phyloP scores from a whole-genome alignment of 2,797 vertebrate species.

The Rhabdophis nuchalis region DNA sequence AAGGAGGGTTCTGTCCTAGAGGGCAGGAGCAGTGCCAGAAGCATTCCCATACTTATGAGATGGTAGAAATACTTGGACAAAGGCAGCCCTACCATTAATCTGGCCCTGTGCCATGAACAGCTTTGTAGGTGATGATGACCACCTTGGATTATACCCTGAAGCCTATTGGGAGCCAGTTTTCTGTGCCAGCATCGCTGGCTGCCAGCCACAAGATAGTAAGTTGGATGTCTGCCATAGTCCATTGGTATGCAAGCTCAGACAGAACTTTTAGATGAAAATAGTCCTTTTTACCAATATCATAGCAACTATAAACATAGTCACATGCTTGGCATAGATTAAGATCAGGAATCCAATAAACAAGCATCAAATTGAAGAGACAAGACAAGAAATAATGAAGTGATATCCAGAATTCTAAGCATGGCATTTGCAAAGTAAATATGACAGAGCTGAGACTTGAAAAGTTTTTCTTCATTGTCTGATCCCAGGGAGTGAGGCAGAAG shows the following conservation, averaged over 20 bases:
- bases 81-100: not conserved
- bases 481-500: not conserved
- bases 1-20: not conserved
- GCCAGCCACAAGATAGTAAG: not conserved
- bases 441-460: not conserved
- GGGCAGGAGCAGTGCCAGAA: not conserved
- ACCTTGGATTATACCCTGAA: not conserved
- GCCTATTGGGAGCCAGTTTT: not conserved
- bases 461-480: not conserved
- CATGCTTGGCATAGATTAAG: not conserved
- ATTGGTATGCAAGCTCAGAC: not conserved
- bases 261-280: not conserved
- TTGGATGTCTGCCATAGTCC: not conserved
- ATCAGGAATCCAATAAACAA: not conserved
- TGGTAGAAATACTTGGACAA: not conserved
- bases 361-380: not conserved
- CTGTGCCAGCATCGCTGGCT: not conserved
- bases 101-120: not conserved
- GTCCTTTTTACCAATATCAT: not conserved
- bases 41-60: not conserved
- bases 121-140: not conserved
- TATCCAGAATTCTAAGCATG: not conserved
- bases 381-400: not conserved
- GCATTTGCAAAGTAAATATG: not conserved
- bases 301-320: not conserved